Percentiles rank a stretch among this genome's conserved stretches.
Evolutionary conservation across 2,113 vertebrate species (phyloP).

Genomic region (Elephantulus edwardii): DNA sequence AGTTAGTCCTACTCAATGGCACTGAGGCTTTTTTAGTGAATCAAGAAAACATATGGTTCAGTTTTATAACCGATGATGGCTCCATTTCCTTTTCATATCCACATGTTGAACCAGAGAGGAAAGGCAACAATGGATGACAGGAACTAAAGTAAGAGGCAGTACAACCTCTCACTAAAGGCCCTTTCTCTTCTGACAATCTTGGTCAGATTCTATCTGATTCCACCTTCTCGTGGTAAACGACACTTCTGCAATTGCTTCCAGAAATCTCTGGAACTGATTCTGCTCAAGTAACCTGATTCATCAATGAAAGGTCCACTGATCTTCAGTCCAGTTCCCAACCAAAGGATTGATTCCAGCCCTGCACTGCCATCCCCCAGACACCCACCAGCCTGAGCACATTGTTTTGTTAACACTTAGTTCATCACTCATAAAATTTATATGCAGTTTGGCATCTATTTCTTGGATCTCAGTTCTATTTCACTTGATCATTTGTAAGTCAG

Average conservation of each 20-base stretch:
- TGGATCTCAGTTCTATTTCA: background rate
- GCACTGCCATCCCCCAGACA: background rate
- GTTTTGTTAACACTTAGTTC: slow-evolving; percentile 19
- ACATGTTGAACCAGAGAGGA: background rate
- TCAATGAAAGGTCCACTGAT: background rate
- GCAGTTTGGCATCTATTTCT: background rate
- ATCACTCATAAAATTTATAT: background rate
- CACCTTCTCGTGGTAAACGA: background rate
- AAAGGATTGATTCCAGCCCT: background rate
- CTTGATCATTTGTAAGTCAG: slow-evolving; percentile 12
- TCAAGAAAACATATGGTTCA: too few species aligned
- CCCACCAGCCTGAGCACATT: background rate
- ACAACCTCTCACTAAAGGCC: background rate
- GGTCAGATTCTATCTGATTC: background rate
- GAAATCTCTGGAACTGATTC: slow-evolving; percentile 17
- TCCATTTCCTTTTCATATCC: slow-evolving; percentile 19
- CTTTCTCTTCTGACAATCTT: background rate
- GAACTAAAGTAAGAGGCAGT: background rate
- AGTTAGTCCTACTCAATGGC: too few species aligned
- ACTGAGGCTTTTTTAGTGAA: too few species aligned
- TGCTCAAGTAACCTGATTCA: background rate
- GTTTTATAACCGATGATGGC: background rate
- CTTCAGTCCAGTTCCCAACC: background rate
- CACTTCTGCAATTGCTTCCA: background rate
- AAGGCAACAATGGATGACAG: background rate